Percentiles rank a stretch among this genome's conserved stretches.
Conservation (phyloP, 2,113 vertebrate genomes). For the Sitta europaea region DNA sequence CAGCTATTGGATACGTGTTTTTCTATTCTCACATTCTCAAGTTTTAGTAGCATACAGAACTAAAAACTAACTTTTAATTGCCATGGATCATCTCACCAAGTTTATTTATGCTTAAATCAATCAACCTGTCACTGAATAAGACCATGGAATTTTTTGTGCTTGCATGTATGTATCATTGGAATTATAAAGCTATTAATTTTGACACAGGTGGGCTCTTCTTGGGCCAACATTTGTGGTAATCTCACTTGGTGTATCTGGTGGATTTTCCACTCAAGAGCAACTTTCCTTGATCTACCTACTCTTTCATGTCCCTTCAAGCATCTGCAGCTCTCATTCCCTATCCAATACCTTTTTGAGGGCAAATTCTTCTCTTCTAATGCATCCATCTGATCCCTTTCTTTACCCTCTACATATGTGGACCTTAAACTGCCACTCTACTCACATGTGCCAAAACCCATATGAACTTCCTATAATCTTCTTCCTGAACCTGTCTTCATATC, state of each 20-base stretch:
- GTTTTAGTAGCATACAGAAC: neutral
- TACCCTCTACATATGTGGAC: neutral
- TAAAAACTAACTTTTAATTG: neutral
- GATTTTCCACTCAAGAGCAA: neutral
- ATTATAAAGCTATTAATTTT: neutral
- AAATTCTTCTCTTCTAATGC: neutral
- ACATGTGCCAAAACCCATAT: neutral
- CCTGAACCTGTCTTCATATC: neutral
- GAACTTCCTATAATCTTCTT: neutral
- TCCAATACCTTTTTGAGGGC: neutral
- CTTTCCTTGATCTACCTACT: neutral
- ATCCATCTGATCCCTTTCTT: neutral
- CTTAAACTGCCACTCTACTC: neutral
- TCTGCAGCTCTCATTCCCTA: neutral
- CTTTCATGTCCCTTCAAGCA: neutral
- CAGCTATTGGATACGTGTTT: neutral
- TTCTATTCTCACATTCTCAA: slow-evolving; percentile 12
- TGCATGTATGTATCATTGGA: neutral
- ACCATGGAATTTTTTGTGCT: neutral
- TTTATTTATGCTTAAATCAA: neutral
- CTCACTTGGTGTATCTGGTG: neutral
- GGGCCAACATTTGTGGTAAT: neutral
- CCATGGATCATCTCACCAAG: neutral
- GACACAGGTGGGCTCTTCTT: neutral
- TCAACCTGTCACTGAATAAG: neutral